A percentile compares a stretch with the other conserved stretches of the same genome.
phyloP scores from a whole-genome alignment of 2,113 vertebrate species.

The Tautogolabrus adspersus region DNA sequence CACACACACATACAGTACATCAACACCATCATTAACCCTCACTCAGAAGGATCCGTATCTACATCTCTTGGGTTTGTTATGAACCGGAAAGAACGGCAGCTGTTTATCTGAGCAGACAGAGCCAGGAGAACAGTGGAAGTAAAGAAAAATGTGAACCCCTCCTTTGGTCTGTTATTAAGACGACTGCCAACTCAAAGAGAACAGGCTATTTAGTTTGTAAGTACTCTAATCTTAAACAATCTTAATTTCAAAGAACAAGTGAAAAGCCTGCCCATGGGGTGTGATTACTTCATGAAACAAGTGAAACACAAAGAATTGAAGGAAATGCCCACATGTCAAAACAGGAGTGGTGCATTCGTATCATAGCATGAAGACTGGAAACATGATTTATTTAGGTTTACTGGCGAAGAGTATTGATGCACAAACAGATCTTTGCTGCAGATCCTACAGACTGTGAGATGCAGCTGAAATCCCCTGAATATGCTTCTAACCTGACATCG shows the following conservation, averaged over 20 bases:
- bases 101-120: slow-evolving; percentile 50
- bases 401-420: background rate
- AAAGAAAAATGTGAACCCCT: slow-evolving; percentile 39
- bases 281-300: slow-evolving; percentile 21
- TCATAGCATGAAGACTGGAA: background rate
- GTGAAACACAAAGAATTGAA: slow-evolving; percentile 9
- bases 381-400: background rate
- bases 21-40: slow-evolving; percentile 55
- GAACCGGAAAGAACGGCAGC: slow-evolving; percentile 50
- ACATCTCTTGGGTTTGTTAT: slow-evolving; percentile 42
- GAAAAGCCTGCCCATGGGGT: slow-evolving; percentile 6
- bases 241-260: slow-evolving; percentile 34
- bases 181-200: slow-evolving; percentile 37
- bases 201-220: slow-evolving; percentile 22
- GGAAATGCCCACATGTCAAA: slow-evolving; percentile 19
- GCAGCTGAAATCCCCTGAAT: too few species aligned
- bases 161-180: slow-evolving; percentile 44
- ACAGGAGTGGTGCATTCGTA: slow-evolving; percentile 11
- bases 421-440: background rate
- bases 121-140: slow-evolving; percentile 28
- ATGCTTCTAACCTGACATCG: too few species aligned
- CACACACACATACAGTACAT: slow-evolving; percentile 34
- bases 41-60: slow-evolving; percentile 34
- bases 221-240: slow-evolving; percentile 21
- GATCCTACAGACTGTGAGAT: background rate